phyloP scores from a whole-genome alignment of 2,797 vertebrate genomes.

The Chromobotia macracanthus region DNA sequence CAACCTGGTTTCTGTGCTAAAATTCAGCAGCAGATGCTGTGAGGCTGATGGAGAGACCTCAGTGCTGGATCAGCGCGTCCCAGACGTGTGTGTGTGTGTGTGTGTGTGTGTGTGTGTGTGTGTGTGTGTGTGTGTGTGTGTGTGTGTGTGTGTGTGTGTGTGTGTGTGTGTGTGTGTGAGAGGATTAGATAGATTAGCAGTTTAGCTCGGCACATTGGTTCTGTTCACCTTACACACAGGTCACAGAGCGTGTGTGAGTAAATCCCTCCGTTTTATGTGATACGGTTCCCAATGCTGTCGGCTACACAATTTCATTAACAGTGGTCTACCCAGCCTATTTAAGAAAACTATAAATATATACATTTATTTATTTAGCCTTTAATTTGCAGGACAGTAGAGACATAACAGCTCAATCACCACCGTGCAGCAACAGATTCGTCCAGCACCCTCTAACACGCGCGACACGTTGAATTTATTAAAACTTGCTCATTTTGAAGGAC shows the following conservation, averaged over 20 bases:
- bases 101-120: not conserved
- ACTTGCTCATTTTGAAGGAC: not conserved
- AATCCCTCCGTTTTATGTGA: not conserved
- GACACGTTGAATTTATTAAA: slow-evolving; percentile 15
- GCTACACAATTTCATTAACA: not conserved
- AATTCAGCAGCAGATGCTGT: slow-evolving; percentile 27
- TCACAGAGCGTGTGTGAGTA: not conserved
- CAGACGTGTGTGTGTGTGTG: slow-evolving; percentile 46
- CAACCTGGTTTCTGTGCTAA: not conserved
- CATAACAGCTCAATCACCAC: too few species aligned
- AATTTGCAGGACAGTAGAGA: not conserved
- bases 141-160: not conserved
- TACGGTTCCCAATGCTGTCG: not conserved
- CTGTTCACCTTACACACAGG: slow-evolving; percentile 32
- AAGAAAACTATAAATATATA: not conserved
- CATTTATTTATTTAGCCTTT: not conserved
- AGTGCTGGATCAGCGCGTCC: slow-evolving; percentile 65
- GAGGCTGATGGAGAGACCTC: slow-evolving; percentile 11
- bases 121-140: not conserved
- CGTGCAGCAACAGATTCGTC: not conserved
- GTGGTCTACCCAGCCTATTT: not conserved
- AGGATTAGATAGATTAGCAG: slow-evolving; percentile 73
- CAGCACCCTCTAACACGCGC: not conserved
- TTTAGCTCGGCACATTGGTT: slow-evolving; percentile 63
- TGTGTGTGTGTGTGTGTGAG: not conserved